Base-by-base conservation (phyloP, 2,113 vertebrate genomes). In the Archocentrus centrarchus region DNA sequence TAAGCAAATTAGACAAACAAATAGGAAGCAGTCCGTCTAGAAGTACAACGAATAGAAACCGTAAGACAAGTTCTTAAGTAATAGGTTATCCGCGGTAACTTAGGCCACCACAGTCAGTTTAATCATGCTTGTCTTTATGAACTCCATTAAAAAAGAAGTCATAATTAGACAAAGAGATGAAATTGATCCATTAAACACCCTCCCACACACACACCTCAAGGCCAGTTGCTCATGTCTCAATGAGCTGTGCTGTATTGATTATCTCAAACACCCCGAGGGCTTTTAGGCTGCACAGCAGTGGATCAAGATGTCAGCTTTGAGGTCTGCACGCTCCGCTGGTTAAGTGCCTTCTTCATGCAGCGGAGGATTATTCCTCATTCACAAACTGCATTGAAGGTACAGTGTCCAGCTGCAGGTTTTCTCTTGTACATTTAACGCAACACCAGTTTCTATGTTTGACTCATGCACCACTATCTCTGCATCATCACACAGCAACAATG, bases 201-300 rank as follows among this genome's bases (percentile, higher is more conserved):
- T 2, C 63, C 13, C 37, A n/a, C n/a, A n/a, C n/a, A n/a, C n/a
- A n/a, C n/a, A 58, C 15, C 2, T 76, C 24, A 4, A 78, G 39
- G 50, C 77, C 37, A 27, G 59, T 77, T 50, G 22, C 11, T 60
- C 14, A 15, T 9, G 44, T 60, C 78, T 63, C 59, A 59, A 22
- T 76, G 62, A 68, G 20, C 53, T 18, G 55, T 13, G 63, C 13
- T 24, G 32, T 66, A 89, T 83, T 73, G 81, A 86, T 88, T 82
- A 75, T 78, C 64, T 75, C 27, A 53, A 79, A 61, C 27, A n/a
- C 9, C 41, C 24, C 10, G 39, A 7, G 78, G 73, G 81, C 37
- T 58, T 78, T 32, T 47, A 59, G 24, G 53, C 24, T 9, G 44
- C 83, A 53, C 55, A 80, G 83, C 77, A 78, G 81, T 82, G 76